Percentiles rank a stretch among this genome's conserved stretches.
Evolutionary conservation across 2,797 vertebrate species (phyloP).

Genomic region (Propithecus perrieri): DNA sequence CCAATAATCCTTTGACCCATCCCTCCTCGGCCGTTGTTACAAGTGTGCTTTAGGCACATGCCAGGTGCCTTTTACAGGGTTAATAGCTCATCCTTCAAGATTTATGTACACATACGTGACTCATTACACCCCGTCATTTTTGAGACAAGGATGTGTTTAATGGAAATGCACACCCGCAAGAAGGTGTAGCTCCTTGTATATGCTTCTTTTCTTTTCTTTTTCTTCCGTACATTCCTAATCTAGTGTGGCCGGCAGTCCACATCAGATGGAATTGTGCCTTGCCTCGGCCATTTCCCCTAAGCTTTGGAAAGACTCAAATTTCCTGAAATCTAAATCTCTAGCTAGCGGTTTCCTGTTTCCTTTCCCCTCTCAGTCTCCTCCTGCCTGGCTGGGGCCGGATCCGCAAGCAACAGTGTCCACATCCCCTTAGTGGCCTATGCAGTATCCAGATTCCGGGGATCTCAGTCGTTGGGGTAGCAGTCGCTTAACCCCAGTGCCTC

Average conservation of each 20-base stretch:
- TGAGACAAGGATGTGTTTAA: neutral
- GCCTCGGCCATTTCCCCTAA: conserved; percentile 1
- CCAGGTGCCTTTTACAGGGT: neutral
- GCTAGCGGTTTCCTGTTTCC: conserved; percentile 59
- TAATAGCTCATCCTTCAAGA: neutral
- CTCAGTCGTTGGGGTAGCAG: neutral
- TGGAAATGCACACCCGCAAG: neutral
- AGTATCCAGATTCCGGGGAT: neutral
- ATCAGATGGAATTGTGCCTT: neutral
- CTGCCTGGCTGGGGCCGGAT: neutral
- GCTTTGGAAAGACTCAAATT: neutral
- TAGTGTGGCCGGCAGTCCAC: neutral
- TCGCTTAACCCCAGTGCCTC: neutral
- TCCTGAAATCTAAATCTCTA: conserved; percentile 60
- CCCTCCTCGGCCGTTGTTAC: neutral
- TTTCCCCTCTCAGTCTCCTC: neutral
- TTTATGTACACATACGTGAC: neutral
- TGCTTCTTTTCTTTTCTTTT: neutral
- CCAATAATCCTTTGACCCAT: neutral
- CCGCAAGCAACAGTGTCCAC: neutral
- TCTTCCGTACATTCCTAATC: neutral
- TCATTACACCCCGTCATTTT: neutral
- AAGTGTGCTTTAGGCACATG: neutral
- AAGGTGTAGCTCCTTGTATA: neutral
- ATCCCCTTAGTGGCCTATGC: neutral